phyloP scores from a whole-genome alignment of 2,113 vertebrate species.

The Sapayoa aenigma region DNA sequence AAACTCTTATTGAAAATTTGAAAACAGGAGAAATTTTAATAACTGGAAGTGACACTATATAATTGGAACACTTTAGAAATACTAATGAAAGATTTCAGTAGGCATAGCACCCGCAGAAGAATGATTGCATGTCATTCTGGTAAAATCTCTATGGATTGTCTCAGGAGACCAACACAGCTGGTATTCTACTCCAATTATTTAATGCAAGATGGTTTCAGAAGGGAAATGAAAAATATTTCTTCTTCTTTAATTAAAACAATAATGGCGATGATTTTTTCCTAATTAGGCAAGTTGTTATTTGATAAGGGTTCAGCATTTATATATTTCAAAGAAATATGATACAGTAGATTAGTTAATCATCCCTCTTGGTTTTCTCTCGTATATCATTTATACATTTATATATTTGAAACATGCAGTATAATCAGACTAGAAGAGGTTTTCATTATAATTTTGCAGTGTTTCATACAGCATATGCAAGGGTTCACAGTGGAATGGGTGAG shows the following conservation, averaged over 20 bases:
- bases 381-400: neutral
- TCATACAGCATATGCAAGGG: neutral
- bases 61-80: neutral
- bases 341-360: neutral
- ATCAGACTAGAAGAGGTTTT: neutral
- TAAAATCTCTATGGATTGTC: slow-evolving; percentile 7
- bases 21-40: neutral
- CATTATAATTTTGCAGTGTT: neutral
- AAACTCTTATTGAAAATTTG: neutral
- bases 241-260: neutral
- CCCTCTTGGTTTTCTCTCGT: neutral
- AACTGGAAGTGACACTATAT: neutral
- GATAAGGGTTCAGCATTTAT: neutral
- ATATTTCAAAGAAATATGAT: neutral
- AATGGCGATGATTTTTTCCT: neutral
- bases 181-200: neutral
- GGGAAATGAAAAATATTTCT: slow-evolving; percentile 2
- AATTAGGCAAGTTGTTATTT: neutral
- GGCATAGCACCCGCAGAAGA: neutral
- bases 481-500: neutral
- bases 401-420: neutral
- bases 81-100: neutral
- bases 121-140: neutral
- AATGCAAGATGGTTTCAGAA: neutral
- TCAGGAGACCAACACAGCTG: neutral